A percentile compares a stretch with the other conserved stretches of the same genome.
Evolutionary conservation across 2,113 vertebrate species (phyloP).

Genomic region (Pituophis catenifer): DNA sequence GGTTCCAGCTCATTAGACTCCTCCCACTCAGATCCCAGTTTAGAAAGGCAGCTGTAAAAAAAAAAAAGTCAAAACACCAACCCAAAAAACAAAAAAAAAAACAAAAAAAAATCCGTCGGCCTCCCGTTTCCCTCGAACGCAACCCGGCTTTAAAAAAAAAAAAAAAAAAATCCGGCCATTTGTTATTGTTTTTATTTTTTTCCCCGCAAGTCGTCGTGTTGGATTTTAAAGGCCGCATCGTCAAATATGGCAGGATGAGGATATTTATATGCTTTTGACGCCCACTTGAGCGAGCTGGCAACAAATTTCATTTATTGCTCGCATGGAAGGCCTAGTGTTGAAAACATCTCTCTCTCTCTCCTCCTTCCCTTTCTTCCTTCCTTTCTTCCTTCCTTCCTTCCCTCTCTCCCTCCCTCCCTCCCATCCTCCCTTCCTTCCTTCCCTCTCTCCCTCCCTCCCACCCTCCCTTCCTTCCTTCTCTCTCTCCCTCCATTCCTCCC

Average conservation of each 20-base stretch:
- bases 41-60: not conserved
- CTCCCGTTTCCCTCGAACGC: not conserved
- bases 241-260: not conserved
- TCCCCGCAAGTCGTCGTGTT: no score
- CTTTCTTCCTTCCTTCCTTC: no score
- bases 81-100: no score
- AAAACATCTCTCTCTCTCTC: no score
- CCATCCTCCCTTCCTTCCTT: no score
- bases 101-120: no score
- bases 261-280: no score
- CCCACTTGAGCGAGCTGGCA: not conserved
- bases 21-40: not conserved
- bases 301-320: not conserved
- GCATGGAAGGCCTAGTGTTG: not conserved
- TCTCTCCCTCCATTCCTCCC: no score
- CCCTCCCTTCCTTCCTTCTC: no score
- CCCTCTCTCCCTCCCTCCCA: accelerated
- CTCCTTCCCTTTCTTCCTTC: no score
- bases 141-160: not conserved
- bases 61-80: no score
- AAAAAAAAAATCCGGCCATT: slow-evolving; percentile 17
- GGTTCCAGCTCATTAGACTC: not conserved
- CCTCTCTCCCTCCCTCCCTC: no score
- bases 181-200: not conserved
- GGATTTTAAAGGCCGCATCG: not conserved